Evolutionary conservation across 37 sponge, comb jelly and placozoan species (phyloP).

Genomic region (Bolinopsis microptera): DNA sequence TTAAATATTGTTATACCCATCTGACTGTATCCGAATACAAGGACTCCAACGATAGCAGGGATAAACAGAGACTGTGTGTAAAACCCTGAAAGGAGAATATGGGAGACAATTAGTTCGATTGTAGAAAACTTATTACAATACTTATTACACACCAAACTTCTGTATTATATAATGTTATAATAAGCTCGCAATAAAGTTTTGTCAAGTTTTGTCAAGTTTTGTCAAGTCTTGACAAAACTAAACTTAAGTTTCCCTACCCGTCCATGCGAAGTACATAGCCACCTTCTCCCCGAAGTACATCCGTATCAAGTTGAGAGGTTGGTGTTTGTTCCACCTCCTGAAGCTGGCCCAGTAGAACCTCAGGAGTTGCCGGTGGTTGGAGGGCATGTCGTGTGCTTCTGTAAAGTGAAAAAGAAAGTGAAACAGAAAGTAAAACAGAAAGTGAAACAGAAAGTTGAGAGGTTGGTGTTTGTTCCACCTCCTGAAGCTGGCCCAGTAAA

Average conservation of each 20-base stretch:
- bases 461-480: no score
- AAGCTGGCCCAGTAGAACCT: slow-evolving; percentile 10
- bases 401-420: no score
- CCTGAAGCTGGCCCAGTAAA: no score
- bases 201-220: no score
- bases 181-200: no score
- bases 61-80: slow-evolving; percentile 7
- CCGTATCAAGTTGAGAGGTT: neutral
- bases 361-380: neutral
- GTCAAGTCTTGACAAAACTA: no score
- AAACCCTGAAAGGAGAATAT: slow-evolving; percentile 9
- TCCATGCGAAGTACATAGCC: slow-evolving; percentile 12
- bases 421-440: no score
- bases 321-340: slow-evolving; percentile 12
- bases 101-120: no score
- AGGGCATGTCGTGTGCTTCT: neutral
- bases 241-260: neutral
- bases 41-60: neutral
- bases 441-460: no score
- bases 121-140: no score
- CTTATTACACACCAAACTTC: no score
- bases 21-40: neutral
- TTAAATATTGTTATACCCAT: neutral
- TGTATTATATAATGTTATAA: no score
- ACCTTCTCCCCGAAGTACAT: slow-evolving; percentile 3